Evolutionary conservation across 2,888 invertebrate genomes (phyloP), one percentile per base, ranked within the genome.

Genomic region (Octodonta nipae): DNA sequence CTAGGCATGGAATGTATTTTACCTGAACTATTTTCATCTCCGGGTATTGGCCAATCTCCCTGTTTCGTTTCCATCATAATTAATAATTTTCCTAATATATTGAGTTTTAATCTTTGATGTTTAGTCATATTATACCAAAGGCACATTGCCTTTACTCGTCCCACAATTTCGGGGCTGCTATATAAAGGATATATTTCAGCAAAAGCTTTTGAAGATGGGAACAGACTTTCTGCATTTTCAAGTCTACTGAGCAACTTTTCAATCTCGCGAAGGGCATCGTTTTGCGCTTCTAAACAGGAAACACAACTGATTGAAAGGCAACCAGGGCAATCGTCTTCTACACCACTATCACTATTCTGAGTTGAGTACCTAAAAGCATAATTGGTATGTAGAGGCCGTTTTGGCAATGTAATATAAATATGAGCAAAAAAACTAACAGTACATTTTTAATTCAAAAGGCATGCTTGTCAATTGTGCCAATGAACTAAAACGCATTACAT

Each of bases 51-150:
- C 55, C 56, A 56, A 22, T 48, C 45, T 13, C 43, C 50, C 15
- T 48, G 44, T 39, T 54, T 58, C 30, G 49, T 52, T 30, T 59
- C 55, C 22, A 56, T 38, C 28, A 51, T 65, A 56, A 56, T 65
- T 40, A 83, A 35, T 49, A 84, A 67, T 53, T 74, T 73, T 0
- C 79, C 76, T 48, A 85, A 63, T 38, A 84, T 76, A 38, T 79
- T 66, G 43, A 92, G 63, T 60, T 85, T 87, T 32, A 87, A 67
- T 30, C 83, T 73, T 58, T 89, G 78, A 58, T 87, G 84, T 46
- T 75, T 73, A 1, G 85, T 84, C 56, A 85, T 80, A 61, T 92
- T 93, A 59, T 82, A 83, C 91, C 92, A 93, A 2, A 89, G 66
- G 51, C 85, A 87, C 73, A 92, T 77, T 7, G 87, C 80, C 60